A percentile compares a stretch with the other conserved stretches of the same genome.
phyloP scores from a whole-genome alignment of 2,888 invertebrate species.

The Peribatodes rhomboidaria region DNA sequence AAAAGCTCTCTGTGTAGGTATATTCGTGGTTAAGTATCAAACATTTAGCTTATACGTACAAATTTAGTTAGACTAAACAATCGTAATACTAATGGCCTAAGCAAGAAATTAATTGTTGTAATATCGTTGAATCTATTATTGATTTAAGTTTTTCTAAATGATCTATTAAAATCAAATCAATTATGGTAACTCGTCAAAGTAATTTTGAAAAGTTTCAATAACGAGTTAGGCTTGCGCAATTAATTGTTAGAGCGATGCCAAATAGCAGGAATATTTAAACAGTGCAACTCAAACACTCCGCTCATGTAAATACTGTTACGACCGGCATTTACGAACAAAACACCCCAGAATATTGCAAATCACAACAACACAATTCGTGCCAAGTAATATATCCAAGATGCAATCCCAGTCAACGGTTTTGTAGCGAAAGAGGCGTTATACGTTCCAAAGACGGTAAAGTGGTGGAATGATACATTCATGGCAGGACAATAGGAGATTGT shows the following conservation, averaged over 20 bases:
- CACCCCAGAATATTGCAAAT: conserved; percentile 45
- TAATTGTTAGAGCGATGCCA: conserved; percentile 15
- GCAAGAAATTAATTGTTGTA: too few relatives aligned
- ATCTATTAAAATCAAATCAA: too few relatives aligned
- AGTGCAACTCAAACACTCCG: conserved; percentile 7
- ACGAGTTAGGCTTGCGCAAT: background rate
- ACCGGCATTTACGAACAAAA: conserved; percentile 38
- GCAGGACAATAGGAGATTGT: conserved; percentile 59
- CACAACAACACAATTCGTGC: conserved; percentile 47
- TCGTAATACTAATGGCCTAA: too few relatives aligned
- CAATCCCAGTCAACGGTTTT: conserved; percentile 55
- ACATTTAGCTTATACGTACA: too few relatives aligned
- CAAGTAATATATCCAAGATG: conserved; percentile 58
- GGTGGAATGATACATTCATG: conserved; percentile 67
- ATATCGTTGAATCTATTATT: too few relatives aligned
- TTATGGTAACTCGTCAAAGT: background rate
- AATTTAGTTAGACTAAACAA: too few relatives aligned
- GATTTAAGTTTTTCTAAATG: too few relatives aligned
- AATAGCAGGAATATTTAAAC: conserved; percentile 14
- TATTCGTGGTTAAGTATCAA: too few relatives aligned
- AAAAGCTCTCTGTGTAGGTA: background rate
- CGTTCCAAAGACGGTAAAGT: conserved; percentile 65
- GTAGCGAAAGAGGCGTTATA: conserved; percentile 59
- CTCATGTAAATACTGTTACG: conserved; percentile 25
- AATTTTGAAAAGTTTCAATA: background rate